These are phyloP conservation scores for Erebia palarica DNA, from an alignment of 2,888 invertebrate genomes.

Conservation along the genomic window DNA sequence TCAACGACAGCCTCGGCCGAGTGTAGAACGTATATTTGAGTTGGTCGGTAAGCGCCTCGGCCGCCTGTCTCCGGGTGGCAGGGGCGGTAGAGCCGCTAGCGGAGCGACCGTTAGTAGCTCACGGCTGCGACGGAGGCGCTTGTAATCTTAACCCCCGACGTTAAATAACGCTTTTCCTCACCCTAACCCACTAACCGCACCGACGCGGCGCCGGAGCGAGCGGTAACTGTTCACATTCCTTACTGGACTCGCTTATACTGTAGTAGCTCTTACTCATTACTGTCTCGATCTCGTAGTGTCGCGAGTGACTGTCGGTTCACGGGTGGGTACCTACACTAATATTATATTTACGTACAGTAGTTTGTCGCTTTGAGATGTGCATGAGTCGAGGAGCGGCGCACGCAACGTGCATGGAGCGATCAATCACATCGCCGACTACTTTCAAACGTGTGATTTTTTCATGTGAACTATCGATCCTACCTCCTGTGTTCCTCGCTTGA, in stretches of 20 bases:
- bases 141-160: conserved; percentile 14
- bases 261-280: conserved; percentile 79
- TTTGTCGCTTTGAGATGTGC: conserved; percentile 81
- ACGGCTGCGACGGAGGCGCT: conserved; percentile 5
- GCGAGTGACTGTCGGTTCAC: conserved; percentile 72
- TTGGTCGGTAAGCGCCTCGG: not conserved
- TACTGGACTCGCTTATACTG: conserved; percentile 78
- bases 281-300: conserved; percentile 79
- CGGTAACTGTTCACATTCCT: conserved; percentile 80
- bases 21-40: conserved; percentile 20
- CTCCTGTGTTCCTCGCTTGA: conserved; percentile 27
- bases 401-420: conserved; percentile 64
- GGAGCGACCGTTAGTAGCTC: not conserved
- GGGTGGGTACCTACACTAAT: conserved; percentile 79
- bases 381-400: conserved; percentile 64
- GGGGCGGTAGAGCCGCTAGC: not conserved
- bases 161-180: conserved; percentile 23
- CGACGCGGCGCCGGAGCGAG: conserved; percentile 63
- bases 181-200: conserved; percentile 27
- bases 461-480: conserved; percentile 65
- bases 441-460: conserved; percentile 75
- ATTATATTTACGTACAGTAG: conserved; percentile 80
- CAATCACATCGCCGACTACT: conserved; percentile 61
- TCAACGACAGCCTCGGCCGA: conserved; percentile 55
- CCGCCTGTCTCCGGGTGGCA: too few species aligned